Evolutionary conservation across 2,113 vertebrate genomes (phyloP).

Genomic region (Cephalopholis sonnerati): DNA sequence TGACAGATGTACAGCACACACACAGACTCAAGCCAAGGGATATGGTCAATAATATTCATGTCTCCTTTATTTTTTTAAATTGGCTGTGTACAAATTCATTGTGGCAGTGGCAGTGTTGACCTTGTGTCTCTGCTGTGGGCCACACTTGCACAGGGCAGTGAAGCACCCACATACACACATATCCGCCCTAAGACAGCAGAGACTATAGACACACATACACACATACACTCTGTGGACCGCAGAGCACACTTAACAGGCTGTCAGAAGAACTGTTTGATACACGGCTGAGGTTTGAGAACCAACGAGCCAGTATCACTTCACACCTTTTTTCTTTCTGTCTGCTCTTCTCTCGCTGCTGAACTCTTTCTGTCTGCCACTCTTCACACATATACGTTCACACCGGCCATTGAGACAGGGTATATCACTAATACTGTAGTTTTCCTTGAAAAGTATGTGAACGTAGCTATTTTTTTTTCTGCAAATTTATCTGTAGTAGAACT

Average conservation of each 20-base stretch:
- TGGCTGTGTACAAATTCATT: not conserved
- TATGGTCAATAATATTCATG: not conserved
- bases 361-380: conserved; percentile 11
- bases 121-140: conserved; percentile 1
- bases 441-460: not conserved
- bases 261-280: conserved; percentile 30
- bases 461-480: not conserved
- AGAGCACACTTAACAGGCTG: conserved; percentile 24
- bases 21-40: not conserved
- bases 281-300: conserved; percentile 18
- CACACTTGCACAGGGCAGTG: not conserved
- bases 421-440: not conserved
- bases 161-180: conserved; percentile 7
- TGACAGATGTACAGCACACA: not conserved
- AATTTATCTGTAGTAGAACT: not conserved
- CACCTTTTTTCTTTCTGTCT: conserved; percentile 18
- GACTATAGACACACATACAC: not conserved
- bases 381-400: not conserved
- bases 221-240: conserved; percentile 1
- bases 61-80: not conserved
- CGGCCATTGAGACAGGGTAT: not conserved
- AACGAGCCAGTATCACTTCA: not conserved
- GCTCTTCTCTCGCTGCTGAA: not conserved
- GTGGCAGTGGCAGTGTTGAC: not conserved
- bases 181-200: conserved; percentile 19